Conservation (phyloP, 1,140 invertebrate species). For the Bombyx mori region ASM3026992v2 NC_085110.1:6095501-6096000, state of each 20-base stretch:
- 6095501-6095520: constrained; percentile 86
- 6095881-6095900: constrained; percentile 86
- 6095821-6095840: constrained; percentile 95
- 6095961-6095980: constrained; percentile 55
- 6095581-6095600: background rate
- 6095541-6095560: too few relatives aligned
- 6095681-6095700: constrained; percentile 30
- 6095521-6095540: constrained; percentile 76
- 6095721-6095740: background rate
- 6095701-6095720: background rate
- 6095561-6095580: too few relatives aligned
- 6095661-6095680: constrained; percentile 56
- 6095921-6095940: constrained; percentile 92
- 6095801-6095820: constrained; percentile 89
- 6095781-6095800: constrained; percentile 74
- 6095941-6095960: constrained; percentile 93
- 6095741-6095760: background rate
- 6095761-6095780: constrained; percentile 52
- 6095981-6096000: too few relatives aligned
- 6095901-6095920: constrained; percentile 90
- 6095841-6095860: constrained; percentile 93
- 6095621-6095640: constrained; percentile 91
- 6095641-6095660: constrained; percentile 87
- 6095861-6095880: constrained; percentile 84
- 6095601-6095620: constrained; percentile 73